A percentile compares a stretch with the other conserved stretches of the same genome.
These are phyloP conservation scores for Unio pictorum DNA, from an alignment of 2,888 invertebrate genomes.

Conservation along the genomic window DNA sequence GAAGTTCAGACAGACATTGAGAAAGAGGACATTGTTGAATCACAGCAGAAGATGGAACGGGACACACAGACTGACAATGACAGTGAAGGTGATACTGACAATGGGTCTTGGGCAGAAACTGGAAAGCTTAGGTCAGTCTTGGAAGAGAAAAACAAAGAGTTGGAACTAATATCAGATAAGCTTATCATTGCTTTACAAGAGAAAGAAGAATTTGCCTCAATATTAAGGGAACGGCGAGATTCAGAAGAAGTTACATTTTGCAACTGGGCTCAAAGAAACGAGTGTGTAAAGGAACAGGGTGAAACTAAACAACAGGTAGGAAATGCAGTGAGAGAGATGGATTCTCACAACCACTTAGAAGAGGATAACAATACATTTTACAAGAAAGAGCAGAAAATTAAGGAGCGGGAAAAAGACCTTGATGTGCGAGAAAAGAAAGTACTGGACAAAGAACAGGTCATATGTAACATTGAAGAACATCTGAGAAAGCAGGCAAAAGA, in stretches of 20 bases:
- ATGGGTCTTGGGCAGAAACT: slow-evolving; percentile 1
- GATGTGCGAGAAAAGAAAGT: too few relatives aligned
- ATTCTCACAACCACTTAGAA: not conserved
- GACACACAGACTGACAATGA: not conserved
- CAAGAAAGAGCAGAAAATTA: slow-evolving; percentile 3
- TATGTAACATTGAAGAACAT: too few relatives aligned
- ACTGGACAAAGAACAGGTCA: too few relatives aligned
- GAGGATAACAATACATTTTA: not conserved
- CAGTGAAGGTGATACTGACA: slow-evolving; percentile 3
- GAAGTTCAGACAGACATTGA: not conserved
- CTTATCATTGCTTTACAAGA: too few relatives aligned
- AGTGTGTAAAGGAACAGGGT: slow-evolving; percentile 1
- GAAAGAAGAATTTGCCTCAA: not conserved
- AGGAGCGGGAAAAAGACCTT: slow-evolving; percentile 4
- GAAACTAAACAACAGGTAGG: not conserved
- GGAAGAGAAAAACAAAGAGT: slow-evolving; percentile 2
- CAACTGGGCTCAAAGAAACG: slow-evolving; percentile 3
- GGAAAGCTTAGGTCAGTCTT: slow-evolving; percentile 7
- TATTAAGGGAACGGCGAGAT: slow-evolving; percentile 14
- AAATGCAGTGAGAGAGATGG: not conserved
- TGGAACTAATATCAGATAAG: too few relatives aligned
- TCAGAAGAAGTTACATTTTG: slow-evolving; percentile 10
- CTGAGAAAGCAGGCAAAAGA: too few relatives aligned
- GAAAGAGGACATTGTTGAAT: slow-evolving; percentile 3
- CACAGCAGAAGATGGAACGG: slow-evolving; percentile 1